Percentiles rank a stretch among this genome's conserved stretches.
Conservation (phyloP, 2,797 vertebrate species). For the Hypotaenidia okinawae region DNA sequence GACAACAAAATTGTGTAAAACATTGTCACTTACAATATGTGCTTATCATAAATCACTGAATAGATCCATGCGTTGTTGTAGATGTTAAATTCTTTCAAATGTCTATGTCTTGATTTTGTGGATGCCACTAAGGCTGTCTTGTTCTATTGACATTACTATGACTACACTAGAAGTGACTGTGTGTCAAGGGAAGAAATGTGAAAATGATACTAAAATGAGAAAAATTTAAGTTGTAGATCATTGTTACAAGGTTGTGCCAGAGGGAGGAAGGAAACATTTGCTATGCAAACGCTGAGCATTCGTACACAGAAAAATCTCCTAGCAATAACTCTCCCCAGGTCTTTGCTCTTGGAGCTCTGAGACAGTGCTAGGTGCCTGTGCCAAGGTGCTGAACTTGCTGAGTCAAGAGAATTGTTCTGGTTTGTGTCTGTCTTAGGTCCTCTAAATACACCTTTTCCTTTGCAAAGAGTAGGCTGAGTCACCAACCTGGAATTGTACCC, state of each 20-base stretch:
- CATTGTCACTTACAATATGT: background rate
- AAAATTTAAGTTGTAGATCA: background rate
- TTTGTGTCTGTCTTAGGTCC: background rate
- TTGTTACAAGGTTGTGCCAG: background rate
- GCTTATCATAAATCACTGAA: background rate
- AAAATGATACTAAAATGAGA: background rate
- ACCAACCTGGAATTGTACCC: background rate
- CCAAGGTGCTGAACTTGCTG: background rate
- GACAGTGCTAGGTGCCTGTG: background rate
- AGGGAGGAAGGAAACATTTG: background rate
- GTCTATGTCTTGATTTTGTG: background rate
- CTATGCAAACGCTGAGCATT: accelerated
- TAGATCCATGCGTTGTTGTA: background rate
- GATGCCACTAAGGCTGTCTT: background rate
- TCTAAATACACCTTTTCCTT: background rate
- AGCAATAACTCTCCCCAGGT: background rate
- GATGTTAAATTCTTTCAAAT: background rate
- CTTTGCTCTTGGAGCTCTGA: background rate
- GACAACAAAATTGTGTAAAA: background rate
- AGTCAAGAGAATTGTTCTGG: background rate
- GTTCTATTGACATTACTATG: background rate
- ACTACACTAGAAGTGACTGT: background rate
- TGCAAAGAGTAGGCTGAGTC: background rate
- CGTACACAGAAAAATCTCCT: background rate
- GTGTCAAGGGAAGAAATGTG: background rate